These are phyloP conservation scores for Dreissena rostriformis DNA, from an alignment of 1,140 invertebrate genomes.

Conservation along the genomic window DNA sequence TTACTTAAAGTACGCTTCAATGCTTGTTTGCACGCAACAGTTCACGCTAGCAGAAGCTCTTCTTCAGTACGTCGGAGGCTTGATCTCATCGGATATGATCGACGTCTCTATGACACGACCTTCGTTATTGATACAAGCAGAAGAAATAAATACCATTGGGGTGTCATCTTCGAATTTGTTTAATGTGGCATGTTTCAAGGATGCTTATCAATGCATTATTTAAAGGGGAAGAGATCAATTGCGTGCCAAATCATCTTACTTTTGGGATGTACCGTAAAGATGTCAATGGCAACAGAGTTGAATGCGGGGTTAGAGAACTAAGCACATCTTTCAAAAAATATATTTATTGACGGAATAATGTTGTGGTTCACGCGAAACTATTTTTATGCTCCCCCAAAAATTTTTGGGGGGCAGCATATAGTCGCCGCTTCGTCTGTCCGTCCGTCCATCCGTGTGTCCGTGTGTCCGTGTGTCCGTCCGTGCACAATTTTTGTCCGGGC, in stretches of 20 bases:
- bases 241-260: background rate
- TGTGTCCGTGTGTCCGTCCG: too few relatives aligned
- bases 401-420: too few relatives aligned
- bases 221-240: background rate
- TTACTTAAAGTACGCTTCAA: too few relatives aligned
- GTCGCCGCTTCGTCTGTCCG: too few relatives aligned
- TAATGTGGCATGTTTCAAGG: background rate
- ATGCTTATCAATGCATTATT: background rate
- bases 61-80: too few relatives aligned
- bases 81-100: too few relatives aligned
- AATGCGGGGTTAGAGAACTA: background rate
- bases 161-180: background rate
- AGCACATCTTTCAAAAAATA: background rate
- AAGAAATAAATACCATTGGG: background rate
- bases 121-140: too few relatives aligned
- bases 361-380: background rate
- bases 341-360: background rate
- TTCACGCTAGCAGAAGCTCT: too few relatives aligned
- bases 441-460: too few relatives aligned
- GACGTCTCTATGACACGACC: background rate
- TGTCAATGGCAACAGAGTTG: background rate
- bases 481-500: too few relatives aligned
- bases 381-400: too few relatives aligned
- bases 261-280: background rate
- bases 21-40: too few relatives aligned